These are phyloP conservation scores for Heterodera schachtii DNA, from an alignment of 1,140 invertebrate species.

Conservation along the genomic window DNA sequence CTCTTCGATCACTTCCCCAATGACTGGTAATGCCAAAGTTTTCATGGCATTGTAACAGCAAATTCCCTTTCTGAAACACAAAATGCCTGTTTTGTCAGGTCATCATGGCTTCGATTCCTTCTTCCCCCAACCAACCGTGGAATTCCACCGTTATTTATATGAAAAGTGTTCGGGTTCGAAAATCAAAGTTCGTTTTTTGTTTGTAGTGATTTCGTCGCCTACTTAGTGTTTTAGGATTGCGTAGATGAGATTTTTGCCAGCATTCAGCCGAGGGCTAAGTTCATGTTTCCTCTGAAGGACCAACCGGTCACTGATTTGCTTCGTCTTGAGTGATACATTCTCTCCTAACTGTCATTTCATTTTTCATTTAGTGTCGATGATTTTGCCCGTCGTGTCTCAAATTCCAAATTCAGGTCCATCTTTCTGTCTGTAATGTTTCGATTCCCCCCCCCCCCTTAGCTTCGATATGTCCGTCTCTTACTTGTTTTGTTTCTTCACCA, in stretches of 20 bases:
- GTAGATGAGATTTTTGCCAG: neutral
- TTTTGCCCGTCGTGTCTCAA: slow-evolving; percentile 16
- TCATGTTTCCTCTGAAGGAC: slow-evolving; percentile 5
- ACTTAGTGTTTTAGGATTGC: neutral
- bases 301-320: neutral
- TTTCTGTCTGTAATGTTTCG: neutral
- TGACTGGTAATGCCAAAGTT: neutral
- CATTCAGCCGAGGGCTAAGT: slow-evolving; percentile 18
- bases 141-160: slow-evolving; percentile 7
- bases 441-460: neutral
- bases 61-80: too few relatives aligned
- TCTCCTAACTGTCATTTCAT: neutral
- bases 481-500: slow-evolving; percentile 24
- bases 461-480: slow-evolving; percentile 14
- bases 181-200: neutral
- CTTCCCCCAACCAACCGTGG: slow-evolving; percentile 3
- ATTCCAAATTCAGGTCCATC: slow-evolving; percentile 17
- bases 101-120: slow-evolving; percentile 19
- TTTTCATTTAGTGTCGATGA: slow-evolving; percentile 13
- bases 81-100: slow-evolving; percentile 5
- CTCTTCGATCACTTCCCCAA: slow-evolving; percentile 20
- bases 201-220: neutral
- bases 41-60: too few relatives aligned
- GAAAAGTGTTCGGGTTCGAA: neutral
- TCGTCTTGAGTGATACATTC: slow-evolving; percentile 4